A percentile compares a stretch with the other conserved stretches of the same genome.
Evolutionary conservation across 2,113 vertebrate genomes (phyloP).

Genomic region (Furnarius figulus): DNA sequence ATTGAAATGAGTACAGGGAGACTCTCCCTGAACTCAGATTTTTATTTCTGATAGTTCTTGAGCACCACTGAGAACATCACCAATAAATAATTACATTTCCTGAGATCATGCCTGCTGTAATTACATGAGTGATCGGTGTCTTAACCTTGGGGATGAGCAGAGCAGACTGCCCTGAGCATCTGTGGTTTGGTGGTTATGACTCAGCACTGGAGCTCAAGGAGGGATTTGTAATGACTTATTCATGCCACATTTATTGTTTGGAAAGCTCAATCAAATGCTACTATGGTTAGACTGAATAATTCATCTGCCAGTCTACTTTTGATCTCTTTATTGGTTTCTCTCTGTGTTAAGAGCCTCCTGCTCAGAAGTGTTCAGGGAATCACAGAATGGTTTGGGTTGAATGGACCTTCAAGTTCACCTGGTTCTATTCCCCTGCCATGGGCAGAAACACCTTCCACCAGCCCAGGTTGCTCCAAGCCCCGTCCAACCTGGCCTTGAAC

Average conservation of each 20-base stretch:
- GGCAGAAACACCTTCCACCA: neutral
- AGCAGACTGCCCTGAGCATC: neutral
- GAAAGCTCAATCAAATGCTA: neutral
- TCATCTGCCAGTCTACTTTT: neutral
- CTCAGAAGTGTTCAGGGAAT: neutral
- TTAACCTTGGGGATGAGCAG: neutral
- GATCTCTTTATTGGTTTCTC: neutral
- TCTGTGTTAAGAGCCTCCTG: neutral
- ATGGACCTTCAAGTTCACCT: neutral
- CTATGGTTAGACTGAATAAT: neutral
- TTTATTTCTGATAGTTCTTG: neutral
- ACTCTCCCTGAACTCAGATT: neutral
- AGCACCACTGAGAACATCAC: neutral
- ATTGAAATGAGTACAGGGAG: neutral
- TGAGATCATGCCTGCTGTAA: neutral
- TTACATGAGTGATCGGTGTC: neutral
- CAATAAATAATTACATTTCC: neutral
- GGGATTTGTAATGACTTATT: constrained; percentile 40
- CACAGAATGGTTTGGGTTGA: neutral
- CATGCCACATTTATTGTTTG: constrained; percentile 32
- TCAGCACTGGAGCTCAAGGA: neutral
- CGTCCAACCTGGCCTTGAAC: neutral
- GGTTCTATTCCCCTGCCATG: neutral
- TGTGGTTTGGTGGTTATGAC: constrained; percentile 35
- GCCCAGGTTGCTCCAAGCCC: neutral